These are phyloP conservation scores for Lottia scabra DNA, from an alignment of 2,888 invertebrate genomes.

Conservation along the genomic window DNA sequence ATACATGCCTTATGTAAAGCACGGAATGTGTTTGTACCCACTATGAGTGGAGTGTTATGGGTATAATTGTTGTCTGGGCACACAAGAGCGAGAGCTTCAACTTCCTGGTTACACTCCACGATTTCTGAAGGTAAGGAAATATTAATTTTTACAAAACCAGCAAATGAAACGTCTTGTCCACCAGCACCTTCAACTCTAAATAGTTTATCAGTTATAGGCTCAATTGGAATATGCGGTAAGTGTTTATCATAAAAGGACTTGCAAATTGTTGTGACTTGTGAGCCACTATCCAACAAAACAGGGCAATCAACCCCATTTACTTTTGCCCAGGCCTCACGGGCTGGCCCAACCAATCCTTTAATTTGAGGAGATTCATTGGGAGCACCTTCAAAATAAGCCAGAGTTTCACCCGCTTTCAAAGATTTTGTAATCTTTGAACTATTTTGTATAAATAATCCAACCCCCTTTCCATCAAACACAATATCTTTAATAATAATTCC, in stretches of 20 bases:
- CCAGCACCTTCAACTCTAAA: neutral
- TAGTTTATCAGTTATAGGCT: neutral
- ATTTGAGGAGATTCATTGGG: neutral
- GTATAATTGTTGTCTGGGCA: conserved; percentile 11
- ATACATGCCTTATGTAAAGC: too few relatives aligned
- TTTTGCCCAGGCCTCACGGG: neutral
- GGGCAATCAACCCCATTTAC: neutral
- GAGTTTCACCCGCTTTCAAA: too few relatives aligned
- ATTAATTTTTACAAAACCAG: neutral
- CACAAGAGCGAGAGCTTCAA: neutral
- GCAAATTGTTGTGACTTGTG: neutral
- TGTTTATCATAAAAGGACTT: neutral
- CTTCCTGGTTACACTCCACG: neutral
- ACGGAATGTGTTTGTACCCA: conserved; percentile 14
- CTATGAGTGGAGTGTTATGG: neutral
- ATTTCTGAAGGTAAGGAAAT: neutral
- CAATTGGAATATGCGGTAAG: neutral
- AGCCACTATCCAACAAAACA: neutral
- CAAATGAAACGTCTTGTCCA: neutral
- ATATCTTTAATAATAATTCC: too few relatives aligned
- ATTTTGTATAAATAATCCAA: too few relatives aligned
- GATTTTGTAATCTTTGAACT: too few relatives aligned
- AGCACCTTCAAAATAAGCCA: too few relatives aligned
- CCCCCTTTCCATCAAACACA: too few relatives aligned
- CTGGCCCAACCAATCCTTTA: neutral